Evolutionary conservation across 2,113 vertebrate species (phyloP), one percentile per base, ranked within the genome.

Genomic region (Phaetusa simplex): DNA sequence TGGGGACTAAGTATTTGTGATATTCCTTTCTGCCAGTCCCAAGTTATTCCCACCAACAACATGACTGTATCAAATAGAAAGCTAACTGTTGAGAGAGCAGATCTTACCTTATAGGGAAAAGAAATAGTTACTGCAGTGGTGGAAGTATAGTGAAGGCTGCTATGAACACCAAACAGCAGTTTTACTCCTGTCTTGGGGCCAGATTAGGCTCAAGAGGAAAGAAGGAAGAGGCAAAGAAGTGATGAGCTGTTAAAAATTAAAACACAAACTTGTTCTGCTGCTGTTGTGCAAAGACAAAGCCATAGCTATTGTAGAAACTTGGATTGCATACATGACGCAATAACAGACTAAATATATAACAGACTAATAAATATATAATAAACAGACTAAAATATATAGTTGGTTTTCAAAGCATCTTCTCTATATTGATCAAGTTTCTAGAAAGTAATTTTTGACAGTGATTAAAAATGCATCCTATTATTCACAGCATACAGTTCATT

Each of bases 401-500:
- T 95, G 55, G 65, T 71, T 88, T 88, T 61, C 26, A 95, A 93
- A 93, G 56, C 8, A 52, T 30, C 23, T 74, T 72, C 42, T 73
- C 43, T 84, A 26, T 40, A 62, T 26, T 67, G 59, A 84, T 49
- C 52, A 67, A 81, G 49, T 61, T 70, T 45, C 38, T 34, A 64
- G 13, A 81, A 80, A 21, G 27, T 62, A 93, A 65, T 45, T 89
- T 86, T 71, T 86, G 49, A 71, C 58, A 90, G 17, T 90, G 84
- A 94, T 93, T 95, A 92, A 94, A 95, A 95, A 71, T 11, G 8
- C 38, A 38, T 65, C 32, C 14, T 26, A 22, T 23, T 8, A 7
- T 9, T 7, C 69, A 42, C 10, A 92, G 62, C 47, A 55, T n/a
- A 36, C 29, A 95, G 73, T 85, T 98, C 95, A 97, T 3, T 94